Base-by-base conservation (phyloP, 2,888 invertebrate genomes). In the Dolichopus griseipennis region DNA sequence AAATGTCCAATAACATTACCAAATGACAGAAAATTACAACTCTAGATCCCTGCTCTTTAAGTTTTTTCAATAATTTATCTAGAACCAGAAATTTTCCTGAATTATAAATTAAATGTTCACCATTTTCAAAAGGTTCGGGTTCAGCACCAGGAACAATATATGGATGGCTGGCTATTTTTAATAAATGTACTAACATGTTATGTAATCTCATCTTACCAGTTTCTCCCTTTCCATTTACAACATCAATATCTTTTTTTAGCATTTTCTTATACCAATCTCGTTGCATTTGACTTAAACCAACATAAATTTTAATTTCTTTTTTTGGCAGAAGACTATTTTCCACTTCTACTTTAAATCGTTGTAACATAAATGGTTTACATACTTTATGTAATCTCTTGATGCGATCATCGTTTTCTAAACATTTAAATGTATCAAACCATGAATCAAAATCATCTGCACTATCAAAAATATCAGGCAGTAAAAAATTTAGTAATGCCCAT, bases 181-280 rank as follows among this genome's bases (percentile, higher is more conserved):
- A 85, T 73, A 97, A 83, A 82, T 97, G 97, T 97, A 97, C 97
- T 61, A 97, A 86, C 81, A 97, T 96, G 79, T 97, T 97, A 78
- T 96, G 92, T 66, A 97, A 83, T 10, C 97, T 85, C 93, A 96
- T 94, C 78, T 95, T 95, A 75, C 95, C 94, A 15, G 93, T 89
- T 78, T 93, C 93, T 1, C 95, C 95, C n/a, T 96, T 95, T 1
- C 96, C 95, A 77, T 97, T 97, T 0, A 97, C 84, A 66, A 97
- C 86, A 81, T 97, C 97, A 77, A 97, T 96, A 77, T 97, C 97
- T 81, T 97, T 97, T 92, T 97, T 92, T 65, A 97, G 81, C 61
- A 97, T 92, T 82, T 95, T 96, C 0, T 96, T 96, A 80, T 97
- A 97, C 95, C 95, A 95, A 78, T 97, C 97, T 72, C 97, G 83